These are phyloP conservation scores for Hipparchia sbordonii DNA, from an alignment of 2,888 invertebrate species.

Conservation along the genomic window DNA sequence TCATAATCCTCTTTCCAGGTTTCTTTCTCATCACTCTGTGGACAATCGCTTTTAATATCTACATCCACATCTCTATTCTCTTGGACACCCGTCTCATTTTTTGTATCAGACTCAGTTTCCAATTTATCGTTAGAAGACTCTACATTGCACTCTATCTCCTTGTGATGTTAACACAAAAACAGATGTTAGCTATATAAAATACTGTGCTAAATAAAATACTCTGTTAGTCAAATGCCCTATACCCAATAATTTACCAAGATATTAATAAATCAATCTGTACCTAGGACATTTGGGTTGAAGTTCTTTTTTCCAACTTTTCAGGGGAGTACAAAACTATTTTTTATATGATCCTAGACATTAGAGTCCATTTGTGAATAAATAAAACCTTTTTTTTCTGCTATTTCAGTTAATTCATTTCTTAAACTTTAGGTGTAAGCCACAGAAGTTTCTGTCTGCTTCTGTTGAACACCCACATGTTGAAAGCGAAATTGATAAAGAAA, in stretches of 20 bases:
- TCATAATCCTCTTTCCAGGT: constrained; percentile 47
- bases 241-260: neutral
- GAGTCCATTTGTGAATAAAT: too few species aligned
- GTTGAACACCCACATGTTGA: too few species aligned
- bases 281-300: too few species aligned
- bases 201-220: neutral
- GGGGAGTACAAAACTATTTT: too few species aligned
- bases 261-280: neutral
- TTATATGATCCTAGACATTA: too few species aligned
- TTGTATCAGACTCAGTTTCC: constrained; percentile 18
- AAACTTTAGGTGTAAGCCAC: too few species aligned
- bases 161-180: constrained; percentile 24
- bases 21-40: constrained; percentile 61
- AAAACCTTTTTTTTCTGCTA: too few species aligned
- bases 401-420: too few species aligned
- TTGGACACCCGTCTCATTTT: constrained; percentile 15
- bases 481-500: too few species aligned
- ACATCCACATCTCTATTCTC: constrained; percentile 17
- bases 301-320: too few species aligned
- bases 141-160: constrained; percentile 23
- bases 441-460: too few species aligned
- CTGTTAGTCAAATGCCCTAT: constrained; percentile 3
- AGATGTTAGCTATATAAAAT: constrained; percentile 8
- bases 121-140: constrained; percentile 14
- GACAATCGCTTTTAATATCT: constrained; percentile 39